Evolutionary conservation across 2,888 invertebrate species (phyloP).

Genomic region (Molanna angustata): DNA sequence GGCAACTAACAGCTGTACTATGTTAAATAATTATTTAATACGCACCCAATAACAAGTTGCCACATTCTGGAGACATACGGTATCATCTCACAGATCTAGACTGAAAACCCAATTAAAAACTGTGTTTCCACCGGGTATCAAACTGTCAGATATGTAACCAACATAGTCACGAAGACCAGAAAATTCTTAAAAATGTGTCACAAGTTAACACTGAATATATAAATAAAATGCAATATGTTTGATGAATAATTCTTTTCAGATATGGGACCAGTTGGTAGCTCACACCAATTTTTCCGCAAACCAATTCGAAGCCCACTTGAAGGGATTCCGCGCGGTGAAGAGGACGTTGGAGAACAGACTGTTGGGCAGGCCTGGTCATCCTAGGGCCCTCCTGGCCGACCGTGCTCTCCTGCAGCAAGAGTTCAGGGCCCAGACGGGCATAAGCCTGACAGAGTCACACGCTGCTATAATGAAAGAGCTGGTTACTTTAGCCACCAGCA

Average conservation of each 20-base stretch:
- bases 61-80: too few species aligned
- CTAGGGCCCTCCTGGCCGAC: constrained; percentile 64
- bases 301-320: constrained; percentile 63
- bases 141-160: too few species aligned
- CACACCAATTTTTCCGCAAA: constrained; percentile 52
- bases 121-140: too few species aligned
- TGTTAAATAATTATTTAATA: too few species aligned
- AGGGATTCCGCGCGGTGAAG: constrained; percentile 62
- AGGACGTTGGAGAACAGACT: constrained; percentile 62
- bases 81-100: too few species aligned
- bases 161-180: too few species aligned
- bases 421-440: constrained; percentile 47
- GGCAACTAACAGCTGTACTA: too few species aligned
- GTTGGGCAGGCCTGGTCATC: constrained; percentile 58
- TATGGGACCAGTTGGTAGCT: constrained; percentile 63
- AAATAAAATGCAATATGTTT: not conserved
- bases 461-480: constrained; percentile 59
- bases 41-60: too few species aligned
- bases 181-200: too few species aligned
- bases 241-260: constrained; percentile 44
- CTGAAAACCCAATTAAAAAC: too few species aligned
- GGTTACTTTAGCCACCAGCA: constrained; percentile 56
- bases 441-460: constrained; percentile 60
- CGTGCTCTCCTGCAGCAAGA: constrained; percentile 66
- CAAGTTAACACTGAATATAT: too few species aligned